phyloP scores from a whole-genome alignment of 2,113 vertebrate species.

The Machaerirhynchus nigripectus region DNA sequence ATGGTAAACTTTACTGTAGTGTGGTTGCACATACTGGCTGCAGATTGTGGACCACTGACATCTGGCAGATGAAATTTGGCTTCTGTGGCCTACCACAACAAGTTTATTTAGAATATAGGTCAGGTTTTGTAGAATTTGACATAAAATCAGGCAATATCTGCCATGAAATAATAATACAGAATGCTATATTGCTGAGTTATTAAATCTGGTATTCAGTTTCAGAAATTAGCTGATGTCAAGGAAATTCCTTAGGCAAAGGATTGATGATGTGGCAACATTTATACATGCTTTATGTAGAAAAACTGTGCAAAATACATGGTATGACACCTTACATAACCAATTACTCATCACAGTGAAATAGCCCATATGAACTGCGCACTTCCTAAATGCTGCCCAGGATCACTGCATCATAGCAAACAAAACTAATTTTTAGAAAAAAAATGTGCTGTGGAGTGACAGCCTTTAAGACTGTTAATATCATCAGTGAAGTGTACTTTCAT shows the following conservation, averaged over 20 bases:
- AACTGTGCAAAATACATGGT: background rate
- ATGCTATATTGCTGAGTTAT: background rate
- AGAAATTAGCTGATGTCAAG: conserved; percentile 14
- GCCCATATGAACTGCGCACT: background rate
- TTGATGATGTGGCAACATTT: background rate
- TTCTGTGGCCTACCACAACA: background rate
- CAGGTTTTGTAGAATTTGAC: background rate
- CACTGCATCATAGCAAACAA: background rate
- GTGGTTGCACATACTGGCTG: background rate
- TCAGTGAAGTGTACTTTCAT: background rate
- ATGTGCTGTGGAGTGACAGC: background rate
- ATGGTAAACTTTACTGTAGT: background rate
- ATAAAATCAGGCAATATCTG: background rate
- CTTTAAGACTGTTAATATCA: background rate
- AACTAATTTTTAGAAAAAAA: background rate
- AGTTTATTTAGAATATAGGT: background rate
- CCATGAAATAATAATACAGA: background rate
- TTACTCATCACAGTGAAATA: background rate
- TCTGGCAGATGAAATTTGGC: background rate
- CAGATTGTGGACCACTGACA: background rate
- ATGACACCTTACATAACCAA: background rate
- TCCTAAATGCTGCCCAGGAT: background rate
- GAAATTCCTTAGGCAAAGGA: background rate
- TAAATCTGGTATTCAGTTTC: background rate
- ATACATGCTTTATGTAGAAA: background rate